Evolutionary conservation across 2,888 invertebrate genomes (phyloP), one percentile per base, ranked within the genome.

Genomic region (Eupithecia vulgata): DNA sequence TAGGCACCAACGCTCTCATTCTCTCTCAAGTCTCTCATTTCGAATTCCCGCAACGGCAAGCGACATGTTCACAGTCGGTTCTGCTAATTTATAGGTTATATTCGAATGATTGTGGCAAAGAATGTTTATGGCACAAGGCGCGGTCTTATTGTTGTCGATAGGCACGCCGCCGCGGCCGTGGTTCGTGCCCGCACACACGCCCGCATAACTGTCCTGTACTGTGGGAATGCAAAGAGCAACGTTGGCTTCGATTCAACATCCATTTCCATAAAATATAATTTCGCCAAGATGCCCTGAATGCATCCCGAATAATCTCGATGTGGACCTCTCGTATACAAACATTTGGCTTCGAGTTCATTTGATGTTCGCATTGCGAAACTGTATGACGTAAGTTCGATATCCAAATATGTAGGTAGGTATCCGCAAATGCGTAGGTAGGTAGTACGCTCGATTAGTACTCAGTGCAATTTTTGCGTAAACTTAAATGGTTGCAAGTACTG

Each of bases 61-160:
- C 86, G 82, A 83, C 85, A 84, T 85, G 86, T 85, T 86, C 83
- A 81, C 85, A 87, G 88, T 89, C 91, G 90, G 90, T 87, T 84
- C 82, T 83, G 87, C 89, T 92, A 93, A 93, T 93, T 93, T 94
- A 92, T 91, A 91, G 91, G 90, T 92, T 91, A 93, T 91, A 92
- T 92, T 91, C 90, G 89, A 92, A 91, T 91, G 90, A 92, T 91
- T 90, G 91, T 86, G 87, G 87, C 91, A 90, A 93, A 93, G 91
- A 94, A 93, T 93, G 93, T 93, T 91, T 92, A 92, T 91, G 88
- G 89, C 87, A 85, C 87, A 88, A 90, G 93, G 92, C 88, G 92
- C 90, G 92, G 92, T 91, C 90, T 91, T 87, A 93, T 93, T 93
- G 92, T 93, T 91, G 89, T 88, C 87, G 88, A 88, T 88, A 88